phyloP scores from a whole-genome alignment of 1,140 invertebrate species.

The Proctacanthus coquilletti region DNA sequence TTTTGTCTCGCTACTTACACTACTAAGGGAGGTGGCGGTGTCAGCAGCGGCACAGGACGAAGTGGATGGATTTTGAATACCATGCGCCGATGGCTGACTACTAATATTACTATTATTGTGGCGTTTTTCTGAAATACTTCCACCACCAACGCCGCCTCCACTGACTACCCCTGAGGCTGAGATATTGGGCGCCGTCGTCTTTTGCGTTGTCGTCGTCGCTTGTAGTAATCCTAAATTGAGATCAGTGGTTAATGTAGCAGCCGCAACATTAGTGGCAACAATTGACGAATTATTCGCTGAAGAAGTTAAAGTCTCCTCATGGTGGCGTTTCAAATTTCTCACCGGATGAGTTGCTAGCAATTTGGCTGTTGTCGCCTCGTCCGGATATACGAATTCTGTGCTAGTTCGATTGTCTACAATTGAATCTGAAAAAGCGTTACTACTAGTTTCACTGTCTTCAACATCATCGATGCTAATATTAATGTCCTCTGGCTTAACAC shows the following conservation, averaged over 20 bases:
- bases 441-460: conserved; percentile 11
- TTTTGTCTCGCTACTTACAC: conserved; percentile 19
- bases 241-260: too few species aligned
- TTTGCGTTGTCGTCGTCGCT: background rate
- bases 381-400: conserved; percentile 16
- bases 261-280: background rate
- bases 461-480: conserved; percentile 23
- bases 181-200: background rate
- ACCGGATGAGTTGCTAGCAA: conserved; percentile 18
- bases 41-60: conserved; percentile 4
- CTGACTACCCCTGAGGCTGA: conserved; percentile 1
- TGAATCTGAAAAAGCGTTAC: background rate
- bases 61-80: conserved; percentile 5
- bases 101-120: background rate
- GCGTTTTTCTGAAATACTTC: background rate
- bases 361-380: conserved; percentile 23
- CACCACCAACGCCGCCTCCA: conserved; percentile 3
- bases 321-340: conserved; percentile 22
- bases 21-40: background rate
- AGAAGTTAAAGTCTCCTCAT: conserved; percentile 1
- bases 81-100: conserved; percentile 6
- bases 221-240: background rate
- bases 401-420: background rate
- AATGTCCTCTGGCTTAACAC: conserved; percentile 38
- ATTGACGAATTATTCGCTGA: background rate